Percentiles rank a stretch among this genome's conserved stretches.
These are phyloP conservation scores for Petrolisthes cinctipes DNA, from an alignment of 2,888 invertebrate genomes.

Conservation along the genomic window DNA sequence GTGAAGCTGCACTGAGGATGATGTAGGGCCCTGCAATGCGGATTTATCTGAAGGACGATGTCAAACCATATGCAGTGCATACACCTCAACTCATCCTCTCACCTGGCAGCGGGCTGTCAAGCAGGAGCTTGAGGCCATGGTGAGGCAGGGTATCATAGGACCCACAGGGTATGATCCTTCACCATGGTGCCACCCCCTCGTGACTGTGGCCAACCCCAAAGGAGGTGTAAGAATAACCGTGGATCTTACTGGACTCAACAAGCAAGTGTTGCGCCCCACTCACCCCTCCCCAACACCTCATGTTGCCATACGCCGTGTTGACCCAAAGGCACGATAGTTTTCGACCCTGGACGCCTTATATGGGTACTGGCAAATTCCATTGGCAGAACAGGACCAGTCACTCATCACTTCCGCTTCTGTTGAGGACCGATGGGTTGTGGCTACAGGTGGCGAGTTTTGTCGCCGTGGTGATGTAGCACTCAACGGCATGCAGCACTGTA, in stretches of 20 bases:
- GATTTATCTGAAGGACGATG: not conserved
- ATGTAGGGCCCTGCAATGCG: not conserved
- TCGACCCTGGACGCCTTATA: conserved; percentile 14
- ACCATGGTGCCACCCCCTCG: not conserved
- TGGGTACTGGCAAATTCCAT: conserved; percentile 33
- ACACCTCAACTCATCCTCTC: not conserved
- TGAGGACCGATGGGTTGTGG: conserved; percentile 14
- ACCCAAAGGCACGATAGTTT: not conserved
- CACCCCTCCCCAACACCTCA: not conserved
- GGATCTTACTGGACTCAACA: conserved; percentile 8
- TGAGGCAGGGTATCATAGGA: not conserved
- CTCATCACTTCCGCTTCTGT: conserved; percentile 27
- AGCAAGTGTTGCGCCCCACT: not conserved
- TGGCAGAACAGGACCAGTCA: conserved; percentile 27
- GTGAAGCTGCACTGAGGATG: not conserved
- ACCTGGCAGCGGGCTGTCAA: not conserved
- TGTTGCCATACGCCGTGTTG: not conserved
- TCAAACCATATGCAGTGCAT: not conserved
- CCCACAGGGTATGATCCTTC: not conserved
- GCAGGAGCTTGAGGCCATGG: not conserved
- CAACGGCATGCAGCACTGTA: not conserved
- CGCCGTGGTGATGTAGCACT: conserved; percentile 7
- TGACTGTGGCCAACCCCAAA: conserved; percentile 4
- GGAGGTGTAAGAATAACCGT: conserved; percentile 23
- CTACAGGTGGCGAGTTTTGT: conserved; percentile 32